Conservation (phyloP, 2,113 vertebrate genomes). For the Leptodactylus fuscus region DNA sequence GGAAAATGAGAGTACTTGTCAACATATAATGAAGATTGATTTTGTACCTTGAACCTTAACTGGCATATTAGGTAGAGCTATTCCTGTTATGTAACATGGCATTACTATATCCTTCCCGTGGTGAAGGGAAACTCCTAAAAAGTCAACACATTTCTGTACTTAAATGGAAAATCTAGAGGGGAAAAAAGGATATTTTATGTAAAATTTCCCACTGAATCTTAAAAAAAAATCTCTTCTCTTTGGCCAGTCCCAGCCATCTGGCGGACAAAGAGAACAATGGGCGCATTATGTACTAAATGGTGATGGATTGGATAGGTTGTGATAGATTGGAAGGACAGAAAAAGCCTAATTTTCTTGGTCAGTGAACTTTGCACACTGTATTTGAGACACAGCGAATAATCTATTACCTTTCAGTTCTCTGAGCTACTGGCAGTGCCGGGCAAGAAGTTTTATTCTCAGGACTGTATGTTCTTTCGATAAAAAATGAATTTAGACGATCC, state of each 20-base stretch:
- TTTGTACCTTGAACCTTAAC: background rate
- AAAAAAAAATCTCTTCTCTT: background rate
- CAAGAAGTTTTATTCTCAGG: background rate
- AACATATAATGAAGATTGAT: no score
- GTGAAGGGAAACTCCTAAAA: background rate
- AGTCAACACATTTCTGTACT: background rate
- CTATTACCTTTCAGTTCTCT: background rate
- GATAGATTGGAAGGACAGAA: background rate
- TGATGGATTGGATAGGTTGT: constrained; percentile 11
- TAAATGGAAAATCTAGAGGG: background rate
- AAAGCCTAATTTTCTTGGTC: constrained; percentile 16
- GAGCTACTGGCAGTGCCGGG: background rate
- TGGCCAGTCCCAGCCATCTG: constrained; percentile 17
- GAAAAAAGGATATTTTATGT: background rate
- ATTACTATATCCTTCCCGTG: background rate
- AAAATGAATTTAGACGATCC: background rate
- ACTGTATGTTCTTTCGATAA: background rate
- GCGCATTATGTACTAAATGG: constrained; percentile 1
- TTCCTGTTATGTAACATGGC: background rate
- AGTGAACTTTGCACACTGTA: constrained; percentile 2
- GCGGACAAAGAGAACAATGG: constrained; percentile 8
- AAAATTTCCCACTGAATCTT: background rate
- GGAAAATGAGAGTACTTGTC: no score
- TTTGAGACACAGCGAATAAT: background rate
- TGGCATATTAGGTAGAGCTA: background rate